Percentiles rank a stretch among this genome's conserved stretches.
Evolutionary conservation across 2,113 vertebrate species (phyloP).

Genomic region (Sitta europaea): DNA sequence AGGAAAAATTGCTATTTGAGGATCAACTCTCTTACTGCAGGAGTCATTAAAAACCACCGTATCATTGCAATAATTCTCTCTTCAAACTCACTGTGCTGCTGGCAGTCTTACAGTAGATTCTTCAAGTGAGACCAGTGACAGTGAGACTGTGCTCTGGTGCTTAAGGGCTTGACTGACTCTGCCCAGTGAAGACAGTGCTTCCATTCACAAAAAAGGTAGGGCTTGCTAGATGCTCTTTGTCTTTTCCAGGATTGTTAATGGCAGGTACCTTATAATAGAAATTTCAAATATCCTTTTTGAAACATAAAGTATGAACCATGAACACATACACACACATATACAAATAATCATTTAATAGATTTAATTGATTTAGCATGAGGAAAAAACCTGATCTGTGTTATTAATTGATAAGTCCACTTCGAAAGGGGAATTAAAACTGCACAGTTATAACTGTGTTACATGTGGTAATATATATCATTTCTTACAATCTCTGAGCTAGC

Average conservation of each 20-base stretch:
- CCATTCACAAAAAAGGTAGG: neutral
- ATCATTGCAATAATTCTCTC: neutral
- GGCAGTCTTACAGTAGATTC: neutral
- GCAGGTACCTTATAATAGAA: neutral
- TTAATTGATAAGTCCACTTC: neutral
- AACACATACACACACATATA: too few species aligned
- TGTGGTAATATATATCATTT: neutral
- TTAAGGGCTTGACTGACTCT: neutral
- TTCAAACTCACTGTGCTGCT: neutral
- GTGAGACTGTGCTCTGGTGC: neutral
- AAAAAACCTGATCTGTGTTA: neutral
- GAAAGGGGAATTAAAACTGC: neutral
- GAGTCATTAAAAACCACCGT: neutral
- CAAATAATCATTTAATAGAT: neutral
- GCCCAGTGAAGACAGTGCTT: neutral
- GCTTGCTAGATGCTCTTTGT: neutral
- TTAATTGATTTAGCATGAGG: neutral
- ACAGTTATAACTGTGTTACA: neutral
- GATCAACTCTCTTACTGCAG: neutral
- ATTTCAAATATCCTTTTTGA: neutral
- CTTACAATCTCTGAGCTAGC: neutral
- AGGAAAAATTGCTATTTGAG: neutral
- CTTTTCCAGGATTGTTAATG: neutral
- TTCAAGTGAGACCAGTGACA: neutral
- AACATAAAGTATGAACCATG: neutral